Percentiles rank a stretch among this genome's conserved stretches.
phyloP scores from a whole-genome alignment of 92 coral and sea anemone species.

The Nematostella vectensis region DNA sequence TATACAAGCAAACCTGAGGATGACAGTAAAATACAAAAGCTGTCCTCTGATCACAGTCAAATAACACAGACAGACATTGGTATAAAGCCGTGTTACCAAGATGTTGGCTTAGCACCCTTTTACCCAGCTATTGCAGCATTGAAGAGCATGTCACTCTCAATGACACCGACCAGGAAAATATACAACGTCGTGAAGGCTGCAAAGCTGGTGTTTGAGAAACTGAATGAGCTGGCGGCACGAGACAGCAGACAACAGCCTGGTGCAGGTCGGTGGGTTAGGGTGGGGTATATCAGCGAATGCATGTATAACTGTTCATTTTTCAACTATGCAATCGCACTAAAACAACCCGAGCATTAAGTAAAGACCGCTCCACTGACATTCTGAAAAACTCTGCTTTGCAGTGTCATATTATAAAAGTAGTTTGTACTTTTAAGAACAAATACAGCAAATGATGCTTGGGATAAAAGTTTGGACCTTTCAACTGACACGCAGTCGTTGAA shows the following conservation, averaged over 20 bases:
- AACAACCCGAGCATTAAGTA: too few species aligned
- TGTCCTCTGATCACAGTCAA: slow-evolving; percentile 33
- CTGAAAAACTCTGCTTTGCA: too few species aligned
- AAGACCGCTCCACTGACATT: too few species aligned
- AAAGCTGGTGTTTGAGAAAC: slow-evolving; percentile 64
- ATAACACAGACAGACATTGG: slow-evolving; percentile 65
- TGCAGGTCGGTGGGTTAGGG: slow-evolving; percentile 43
- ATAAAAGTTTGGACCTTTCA: too few species aligned
- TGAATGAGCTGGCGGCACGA: slow-evolving; percentile 48
- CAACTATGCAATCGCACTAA: too few species aligned
- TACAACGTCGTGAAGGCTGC: slow-evolving; percentile 68
- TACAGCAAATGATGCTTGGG: too few species aligned
- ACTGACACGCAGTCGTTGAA: too few species aligned
- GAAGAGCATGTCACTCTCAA: slow-evolving; percentile 36
- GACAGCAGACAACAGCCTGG: slow-evolving; percentile 59
- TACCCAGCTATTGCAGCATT: slow-evolving; percentile 62
- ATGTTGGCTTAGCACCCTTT: slow-evolving; percentile 42
- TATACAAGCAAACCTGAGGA: slow-evolving; percentile 55
- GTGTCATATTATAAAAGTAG: too few species aligned
- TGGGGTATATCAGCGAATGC: neutral
- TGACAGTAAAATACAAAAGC: slow-evolving; percentile 39
- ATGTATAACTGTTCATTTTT: too few species aligned
- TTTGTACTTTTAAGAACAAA: too few species aligned
- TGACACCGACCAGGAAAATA: slow-evolving; percentile 58
- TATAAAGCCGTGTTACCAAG: slow-evolving; percentile 50